Conservation (phyloP, 2,888 invertebrate species). For the Xestia c-nigrum region DNA sequence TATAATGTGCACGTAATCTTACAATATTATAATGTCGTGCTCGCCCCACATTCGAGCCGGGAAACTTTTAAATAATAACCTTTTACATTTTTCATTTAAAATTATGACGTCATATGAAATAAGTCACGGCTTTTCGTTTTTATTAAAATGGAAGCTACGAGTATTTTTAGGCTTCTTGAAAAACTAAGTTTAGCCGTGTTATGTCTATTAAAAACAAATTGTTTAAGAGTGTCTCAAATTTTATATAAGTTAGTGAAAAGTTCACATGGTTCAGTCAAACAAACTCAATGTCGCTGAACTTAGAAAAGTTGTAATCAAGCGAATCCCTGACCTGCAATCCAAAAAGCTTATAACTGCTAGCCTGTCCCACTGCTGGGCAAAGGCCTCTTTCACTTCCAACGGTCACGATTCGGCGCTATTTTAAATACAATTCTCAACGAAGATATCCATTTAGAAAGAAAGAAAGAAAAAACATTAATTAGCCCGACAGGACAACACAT, state of each 20-base stretch:
- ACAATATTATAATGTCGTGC: conserved; percentile 59
- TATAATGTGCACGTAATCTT: conserved; percentile 54
- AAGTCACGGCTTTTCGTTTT: conserved; percentile 41
- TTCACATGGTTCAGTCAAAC: not conserved
- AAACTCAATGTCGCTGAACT: not conserved
- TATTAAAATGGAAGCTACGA: conserved; percentile 1
- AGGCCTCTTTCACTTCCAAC: not conserved
- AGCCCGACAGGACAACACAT: no score
- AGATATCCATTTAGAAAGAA: no score
- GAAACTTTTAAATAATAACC: conserved; percentile 64
- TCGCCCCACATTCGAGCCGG: conserved; percentile 44
- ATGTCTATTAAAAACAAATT: not conserved
- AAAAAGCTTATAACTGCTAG: not conserved
- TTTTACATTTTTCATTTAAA: conserved; percentile 66
- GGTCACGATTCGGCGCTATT: not conserved
- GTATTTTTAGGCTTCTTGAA: conserved; percentile 4
- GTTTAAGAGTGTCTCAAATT: not conserved
- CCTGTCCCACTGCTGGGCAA: not conserved
- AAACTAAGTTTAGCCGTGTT: not conserved
- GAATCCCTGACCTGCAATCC: not conserved
- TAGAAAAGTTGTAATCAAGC: not conserved
- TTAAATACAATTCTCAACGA: not conserved
- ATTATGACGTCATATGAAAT: conserved; percentile 49
- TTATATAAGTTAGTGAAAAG: not conserved
- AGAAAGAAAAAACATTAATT: no score